phyloP scores from a whole-genome alignment of 2,113 vertebrate species.

The Grallaria varia region DNA sequence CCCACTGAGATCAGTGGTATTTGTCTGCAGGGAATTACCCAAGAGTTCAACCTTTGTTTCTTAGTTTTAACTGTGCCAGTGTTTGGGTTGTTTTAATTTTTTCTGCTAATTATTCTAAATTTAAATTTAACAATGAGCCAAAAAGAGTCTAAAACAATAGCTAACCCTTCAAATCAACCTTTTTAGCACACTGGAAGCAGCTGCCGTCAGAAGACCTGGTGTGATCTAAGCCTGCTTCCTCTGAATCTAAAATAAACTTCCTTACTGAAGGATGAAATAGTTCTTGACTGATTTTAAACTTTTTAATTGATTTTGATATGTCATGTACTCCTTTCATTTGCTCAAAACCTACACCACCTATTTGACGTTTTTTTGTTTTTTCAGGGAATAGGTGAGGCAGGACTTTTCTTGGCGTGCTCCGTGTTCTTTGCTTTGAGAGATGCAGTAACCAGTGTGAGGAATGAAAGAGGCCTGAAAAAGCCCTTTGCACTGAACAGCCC shows the following conservation, averaged over 20 bases:
- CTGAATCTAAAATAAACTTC: neutral
- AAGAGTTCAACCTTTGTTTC: neutral
- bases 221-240: neutral
- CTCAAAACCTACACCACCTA: neutral
- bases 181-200: neutral
- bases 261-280: neutral
- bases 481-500: conserved; percentile 78
- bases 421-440: conserved; percentile 84
- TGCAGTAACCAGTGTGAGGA: conserved; percentile 67
- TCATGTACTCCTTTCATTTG: neutral
- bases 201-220: neutral
- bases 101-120: neutral
- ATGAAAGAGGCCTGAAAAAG: conserved; percentile 68
- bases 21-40: neutral
- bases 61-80: neutral
- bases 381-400: conserved; percentile 82
- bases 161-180: neutral
- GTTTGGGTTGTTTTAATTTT: neutral
- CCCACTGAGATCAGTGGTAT: neutral
- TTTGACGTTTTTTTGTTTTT: neutral
- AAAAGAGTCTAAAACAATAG: neutral
- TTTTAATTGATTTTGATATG: neutral
- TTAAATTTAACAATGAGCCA: neutral
- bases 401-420: conserved; percentile 79
- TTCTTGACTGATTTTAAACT: neutral